A percentile compares a stretch with the other conserved stretches of the same genome.
Evolutionary conservation across 2,888 invertebrate species (phyloP).

Genomic region (Agriopis aurantiaria): DNA sequence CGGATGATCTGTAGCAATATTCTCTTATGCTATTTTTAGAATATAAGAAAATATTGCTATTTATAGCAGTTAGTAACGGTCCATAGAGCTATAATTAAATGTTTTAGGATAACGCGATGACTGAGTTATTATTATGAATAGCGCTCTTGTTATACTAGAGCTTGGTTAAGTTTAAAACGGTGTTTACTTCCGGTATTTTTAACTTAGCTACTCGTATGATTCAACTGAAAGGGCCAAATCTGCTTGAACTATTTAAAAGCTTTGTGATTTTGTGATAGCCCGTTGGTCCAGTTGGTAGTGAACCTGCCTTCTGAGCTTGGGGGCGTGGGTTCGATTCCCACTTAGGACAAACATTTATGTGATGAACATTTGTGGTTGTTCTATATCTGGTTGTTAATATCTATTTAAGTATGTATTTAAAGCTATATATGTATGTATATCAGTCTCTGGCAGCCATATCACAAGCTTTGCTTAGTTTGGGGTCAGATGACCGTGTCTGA

Average conservation of each 20-base stretch:
- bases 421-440: too few species aligned
- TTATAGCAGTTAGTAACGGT: slow-evolving; percentile 1
- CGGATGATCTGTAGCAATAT: slow-evolving; percentile 1
- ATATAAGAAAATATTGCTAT: not conserved
- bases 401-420: too few species aligned
- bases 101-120: slow-evolving; percentile 8
- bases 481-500: too few species aligned
- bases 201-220: not conserved
- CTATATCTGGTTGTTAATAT: too few species aligned
- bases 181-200: slow-evolving; percentile 11
- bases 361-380: too few species aligned
- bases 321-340: too few species aligned
- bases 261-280: too few species aligned
- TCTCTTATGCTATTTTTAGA: slow-evolving; percentile 8
- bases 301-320: too few species aligned
- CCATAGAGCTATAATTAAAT: slow-evolving; percentile 6
- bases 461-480: too few species aligned
- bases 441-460: too few species aligned
- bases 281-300: too few species aligned
- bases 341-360: too few species aligned
- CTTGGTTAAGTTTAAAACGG: not conserved
- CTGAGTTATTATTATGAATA: slow-evolving; percentile 6
- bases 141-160: slow-evolving; percentile 3
- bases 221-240: not conserved
- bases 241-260: not conserved